Base-by-base conservation (phyloP, 2,888 invertebrate genomes). In the Heterodera filipjevi region DNA sequence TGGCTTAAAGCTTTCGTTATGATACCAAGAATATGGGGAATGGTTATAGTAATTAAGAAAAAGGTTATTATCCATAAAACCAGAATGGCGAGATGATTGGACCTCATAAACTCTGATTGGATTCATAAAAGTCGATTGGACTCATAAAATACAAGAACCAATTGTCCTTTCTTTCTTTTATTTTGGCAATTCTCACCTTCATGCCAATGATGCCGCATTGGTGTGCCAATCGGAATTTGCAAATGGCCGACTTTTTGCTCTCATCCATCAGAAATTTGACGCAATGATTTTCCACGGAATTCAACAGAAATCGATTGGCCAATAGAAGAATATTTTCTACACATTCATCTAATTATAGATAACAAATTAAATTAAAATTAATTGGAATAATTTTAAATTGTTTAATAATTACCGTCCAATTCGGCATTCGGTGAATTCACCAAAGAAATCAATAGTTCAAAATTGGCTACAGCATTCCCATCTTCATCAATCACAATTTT, bases 191-290 rank as follows among this genome's bases (percentile, higher is more conserved):
- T 39, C 12, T 2, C 39, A 59, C 59, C 59, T 59, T 59, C 59
- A 59, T 8, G 59, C n/a, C 59, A 0, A 30, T 12, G n/a, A 27
- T 27, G 1, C 8, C 3, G 59, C 27, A 59, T 27, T 30, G 27
- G 22, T 59, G 59, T 3, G 59, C 59, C 59, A 59, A 27, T 27
- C 59, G n/a, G 59, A 59, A 59, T 27, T 59, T 59, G 6, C 6
- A n/a, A 59, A 59, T 59, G n/a, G 59, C 59, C n/a, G 59, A 5
- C 59, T 59, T 59, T 59, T 59, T 59, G 27, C 59, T 59, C 27
- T 19, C 8, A 8, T 19, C 27, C 59, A 59, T 0, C 59, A 59
- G 5, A 59, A 59, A 59, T 5, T 59, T 27, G 22, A n/a, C 59
- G 59, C 59, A 59, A n/a, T 12, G 59, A 19, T 30, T 59, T 27